A percentile compares a stretch with the other conserved stretches of the same genome.
phyloP scores from a whole-genome alignment of 2,797 vertebrate species.

The Choloepus didactylus region DNA sequence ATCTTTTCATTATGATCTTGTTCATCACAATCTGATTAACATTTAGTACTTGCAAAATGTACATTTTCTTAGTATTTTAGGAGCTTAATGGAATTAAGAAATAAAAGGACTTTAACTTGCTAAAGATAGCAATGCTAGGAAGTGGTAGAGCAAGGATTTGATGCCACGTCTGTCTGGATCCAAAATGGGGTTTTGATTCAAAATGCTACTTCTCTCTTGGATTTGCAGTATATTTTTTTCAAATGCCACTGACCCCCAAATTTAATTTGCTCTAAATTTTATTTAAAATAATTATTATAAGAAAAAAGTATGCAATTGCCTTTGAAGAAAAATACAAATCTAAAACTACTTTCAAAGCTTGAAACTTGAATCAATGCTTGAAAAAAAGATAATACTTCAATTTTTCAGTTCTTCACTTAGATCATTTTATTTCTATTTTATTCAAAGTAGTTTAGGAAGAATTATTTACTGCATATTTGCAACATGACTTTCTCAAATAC shows the following conservation, averaged over 20 bases:
- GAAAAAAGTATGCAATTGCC: neutral
- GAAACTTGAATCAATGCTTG: conserved; percentile 50
- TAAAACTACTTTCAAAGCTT: neutral
- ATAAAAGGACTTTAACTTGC: neutral
- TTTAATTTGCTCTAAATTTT: neutral
- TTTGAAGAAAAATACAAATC: neutral
- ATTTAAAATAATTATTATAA: neutral
- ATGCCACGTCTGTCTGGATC: neutral
- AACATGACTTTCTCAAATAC: conserved; percentile 26
- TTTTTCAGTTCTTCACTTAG: neutral
- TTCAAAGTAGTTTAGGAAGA: neutral
- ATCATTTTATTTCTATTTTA: neutral
- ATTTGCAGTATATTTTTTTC: neutral
- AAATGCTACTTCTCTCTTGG: neutral
- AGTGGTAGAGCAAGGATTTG: neutral
- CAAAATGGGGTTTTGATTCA: neutral
- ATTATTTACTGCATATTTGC: conserved; percentile 27
- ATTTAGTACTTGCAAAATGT: neutral
- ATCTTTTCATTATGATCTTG: neutral
- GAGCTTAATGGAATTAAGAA: neutral
- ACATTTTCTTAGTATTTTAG: neutral
- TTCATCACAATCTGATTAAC: neutral
- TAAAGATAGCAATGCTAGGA: neutral
- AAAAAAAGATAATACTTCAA: conserved; percentile 25
- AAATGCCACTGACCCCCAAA: neutral